These are phyloP conservation scores for Abscondita cerata DNA, from an alignment of 2,888 invertebrate species.

Conservation along the genomic window DNA sequence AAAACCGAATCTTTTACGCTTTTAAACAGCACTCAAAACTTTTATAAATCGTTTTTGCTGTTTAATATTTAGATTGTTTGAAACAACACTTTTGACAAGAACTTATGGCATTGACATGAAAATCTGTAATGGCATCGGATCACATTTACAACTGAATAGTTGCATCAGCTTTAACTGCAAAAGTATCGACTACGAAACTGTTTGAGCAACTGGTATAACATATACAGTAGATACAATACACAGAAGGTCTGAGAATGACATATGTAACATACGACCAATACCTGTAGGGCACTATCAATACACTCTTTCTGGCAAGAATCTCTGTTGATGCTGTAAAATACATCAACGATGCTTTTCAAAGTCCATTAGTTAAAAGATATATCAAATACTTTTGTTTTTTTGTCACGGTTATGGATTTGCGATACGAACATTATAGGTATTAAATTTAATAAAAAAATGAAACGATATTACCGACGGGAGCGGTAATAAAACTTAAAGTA, in stretches of 20 bases:
- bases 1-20: no score
- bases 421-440: slow-evolving; percentile 23
- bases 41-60: no score
- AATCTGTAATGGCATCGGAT: slow-evolving; percentile 14
- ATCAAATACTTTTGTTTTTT: slow-evolving; percentile 24
- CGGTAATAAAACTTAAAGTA: slow-evolving; percentile 26
- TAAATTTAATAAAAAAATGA: slow-evolving; percentile 24
- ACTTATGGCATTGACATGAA: slow-evolving; percentile 8
- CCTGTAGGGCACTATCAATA: slow-evolving; percentile 24
- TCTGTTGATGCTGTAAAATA: slow-evolving; percentile 44
- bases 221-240: slow-evolving; percentile 11
- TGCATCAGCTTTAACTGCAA: not conserved
- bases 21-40: no score
- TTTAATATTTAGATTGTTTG: no score
- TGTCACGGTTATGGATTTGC: slow-evolving; percentile 26
- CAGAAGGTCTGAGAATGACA: slow-evolving; percentile 22
- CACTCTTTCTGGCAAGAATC: slow-evolving; percentile 23
- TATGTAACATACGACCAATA: slow-evolving; percentile 26
- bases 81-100: no score
- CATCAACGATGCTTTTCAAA: slow-evolving; percentile 46
- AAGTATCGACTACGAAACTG: slow-evolving; percentile 5
- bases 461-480: slow-evolving; percentile 4
- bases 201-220: slow-evolving; percentile 7
- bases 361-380: slow-evolving; percentile 45
- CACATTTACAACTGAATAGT: slow-evolving; percentile 1